Conservation (phyloP, 2,113 vertebrate genomes). For the Echinops telfairi region DNA sequence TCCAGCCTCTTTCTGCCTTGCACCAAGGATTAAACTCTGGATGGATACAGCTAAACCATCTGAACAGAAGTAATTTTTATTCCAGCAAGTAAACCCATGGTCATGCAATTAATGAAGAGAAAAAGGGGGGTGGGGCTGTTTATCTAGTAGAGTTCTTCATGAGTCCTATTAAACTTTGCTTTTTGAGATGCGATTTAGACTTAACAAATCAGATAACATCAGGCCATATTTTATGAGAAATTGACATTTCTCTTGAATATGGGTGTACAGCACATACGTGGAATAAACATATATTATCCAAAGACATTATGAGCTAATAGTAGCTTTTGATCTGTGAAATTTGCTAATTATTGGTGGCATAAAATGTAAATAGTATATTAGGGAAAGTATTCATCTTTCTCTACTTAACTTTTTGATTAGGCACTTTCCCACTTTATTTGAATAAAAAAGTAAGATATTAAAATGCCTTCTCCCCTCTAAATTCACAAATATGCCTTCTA, state of each 20-base stretch:
- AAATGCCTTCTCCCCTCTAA: slow-evolving; percentile 44
- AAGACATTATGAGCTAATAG: slow-evolving; percentile 75
- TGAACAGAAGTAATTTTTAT: slow-evolving; percentile 82
- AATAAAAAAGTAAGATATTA: slow-evolving; percentile 53
- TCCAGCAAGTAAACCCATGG: slow-evolving; percentile 83
- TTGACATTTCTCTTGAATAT: slow-evolving; percentile 76
- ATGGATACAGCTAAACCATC: slow-evolving; percentile 72
- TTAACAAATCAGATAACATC: slow-evolving; percentile 78
- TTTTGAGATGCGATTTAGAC: slow-evolving; percentile 73
- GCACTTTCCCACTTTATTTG: slow-evolving; percentile 17
- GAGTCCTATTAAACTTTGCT: slow-evolving; percentile 73
- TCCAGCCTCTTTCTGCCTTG: slow-evolving; percentile 73
- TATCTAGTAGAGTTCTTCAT: slow-evolving; percentile 77
- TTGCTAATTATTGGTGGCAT: slow-evolving; percentile 67
- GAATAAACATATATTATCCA: slow-evolving; percentile 56
- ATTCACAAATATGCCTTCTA: slow-evolving; percentile 24
- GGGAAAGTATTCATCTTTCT: slow-evolving; percentile 49
- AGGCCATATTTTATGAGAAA: slow-evolving; percentile 78
- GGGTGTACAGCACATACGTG: slow-evolving; percentile 71
- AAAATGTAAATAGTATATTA: slow-evolving; percentile 68
- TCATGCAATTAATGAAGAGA: slow-evolving; percentile 66
- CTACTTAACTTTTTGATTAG: slow-evolving; percentile 73
- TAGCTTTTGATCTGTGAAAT: slow-evolving; percentile 81
- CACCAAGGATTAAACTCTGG: slow-evolving; percentile 78
- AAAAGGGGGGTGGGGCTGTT: slow-evolving; percentile 19